phyloP scores from a whole-genome alignment of 2,797 vertebrate genomes.

The Buceros bicornis region DNA sequence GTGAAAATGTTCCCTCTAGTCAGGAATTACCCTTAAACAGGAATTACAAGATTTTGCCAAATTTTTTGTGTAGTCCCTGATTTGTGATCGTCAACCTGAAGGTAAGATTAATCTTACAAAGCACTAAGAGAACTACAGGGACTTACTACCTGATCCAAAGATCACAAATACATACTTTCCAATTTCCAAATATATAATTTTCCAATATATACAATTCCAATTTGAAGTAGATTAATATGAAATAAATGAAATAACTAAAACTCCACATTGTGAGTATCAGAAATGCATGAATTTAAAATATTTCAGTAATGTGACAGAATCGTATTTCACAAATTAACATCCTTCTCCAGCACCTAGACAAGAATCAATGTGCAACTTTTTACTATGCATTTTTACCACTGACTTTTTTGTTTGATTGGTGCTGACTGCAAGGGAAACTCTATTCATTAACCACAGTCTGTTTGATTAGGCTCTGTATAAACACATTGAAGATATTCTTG shows the following conservation, averaged over 20 bases:
- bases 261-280: not conserved
- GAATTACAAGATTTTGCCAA: not conserved
- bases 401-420: not conserved
- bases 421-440: not conserved
- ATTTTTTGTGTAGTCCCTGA: not conserved
- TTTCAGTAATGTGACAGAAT: not conserved
- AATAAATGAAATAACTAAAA: not conserved
- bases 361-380: not conserved
- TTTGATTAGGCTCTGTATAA: not conserved
- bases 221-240: not conserved
- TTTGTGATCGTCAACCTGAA: not conserved
- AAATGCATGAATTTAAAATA: not conserved
- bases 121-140: not conserved
- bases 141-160: not conserved
- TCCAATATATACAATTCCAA: not conserved
- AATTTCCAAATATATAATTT: not conserved
- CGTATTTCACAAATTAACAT: not conserved
- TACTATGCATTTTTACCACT: not conserved
- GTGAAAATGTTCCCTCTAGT: not conserved
- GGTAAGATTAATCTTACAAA: not conserved
- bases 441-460: not conserved
- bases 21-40: not conserved
- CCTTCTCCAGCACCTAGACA: not conserved
- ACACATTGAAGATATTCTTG: not conserved
- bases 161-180: not conserved